phyloP scores from a whole-genome alignment of 2,797 vertebrate species.

The Sebastes diaconus region DNA sequence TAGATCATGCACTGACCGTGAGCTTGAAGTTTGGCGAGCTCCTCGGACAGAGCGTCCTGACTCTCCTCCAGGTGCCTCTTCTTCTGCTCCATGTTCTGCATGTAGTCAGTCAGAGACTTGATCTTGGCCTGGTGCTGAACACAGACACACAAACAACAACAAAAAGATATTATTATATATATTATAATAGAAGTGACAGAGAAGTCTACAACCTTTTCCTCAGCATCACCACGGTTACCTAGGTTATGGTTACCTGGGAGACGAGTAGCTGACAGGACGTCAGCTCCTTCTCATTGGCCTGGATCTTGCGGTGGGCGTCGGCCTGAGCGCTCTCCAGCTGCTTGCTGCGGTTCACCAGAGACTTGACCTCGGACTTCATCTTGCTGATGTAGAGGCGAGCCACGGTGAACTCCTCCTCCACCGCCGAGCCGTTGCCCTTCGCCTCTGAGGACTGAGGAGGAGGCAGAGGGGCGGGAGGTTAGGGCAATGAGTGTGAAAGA shows the following conservation, averaged over 20 bases:
- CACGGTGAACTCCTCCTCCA: conserved; percentile 94
- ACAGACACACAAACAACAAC: not conserved
- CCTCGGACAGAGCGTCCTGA: conserved; percentile 89
- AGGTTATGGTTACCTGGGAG: conserved; percentile 83
- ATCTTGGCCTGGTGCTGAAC: conserved; percentile 93
- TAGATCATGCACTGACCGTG: conserved; percentile 77
- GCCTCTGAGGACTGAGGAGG: conserved; percentile 64
- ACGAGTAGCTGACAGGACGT: conserved; percentile 91
- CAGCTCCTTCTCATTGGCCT: conserved; percentile 90
- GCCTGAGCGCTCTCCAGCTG: conserved; percentile 90
- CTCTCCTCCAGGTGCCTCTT: conserved; percentile 91
- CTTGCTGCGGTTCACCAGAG: conserved; percentile 90
- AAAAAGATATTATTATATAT: too few relatives aligned
- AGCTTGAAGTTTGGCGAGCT: conserved; percentile 87
- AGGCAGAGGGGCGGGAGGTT: not conserved
- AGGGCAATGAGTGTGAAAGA: not conserved
- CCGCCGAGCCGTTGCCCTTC: conserved; percentile 82
- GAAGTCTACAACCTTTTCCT: too few relatives aligned
- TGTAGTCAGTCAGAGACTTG: conserved; percentile 93
- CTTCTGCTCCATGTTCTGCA: conserved; percentile 95
- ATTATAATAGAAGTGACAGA: too few relatives aligned
- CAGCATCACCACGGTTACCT: not conserved
- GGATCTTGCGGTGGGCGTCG: conserved; percentile 90
- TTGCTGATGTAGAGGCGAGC: conserved; percentile 92
- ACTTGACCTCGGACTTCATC: conserved; percentile 94